These are phyloP conservation scores for Beris morrisii DNA, from an alignment of 2,888 invertebrate species.

Conservation along the genomic window DNA sequence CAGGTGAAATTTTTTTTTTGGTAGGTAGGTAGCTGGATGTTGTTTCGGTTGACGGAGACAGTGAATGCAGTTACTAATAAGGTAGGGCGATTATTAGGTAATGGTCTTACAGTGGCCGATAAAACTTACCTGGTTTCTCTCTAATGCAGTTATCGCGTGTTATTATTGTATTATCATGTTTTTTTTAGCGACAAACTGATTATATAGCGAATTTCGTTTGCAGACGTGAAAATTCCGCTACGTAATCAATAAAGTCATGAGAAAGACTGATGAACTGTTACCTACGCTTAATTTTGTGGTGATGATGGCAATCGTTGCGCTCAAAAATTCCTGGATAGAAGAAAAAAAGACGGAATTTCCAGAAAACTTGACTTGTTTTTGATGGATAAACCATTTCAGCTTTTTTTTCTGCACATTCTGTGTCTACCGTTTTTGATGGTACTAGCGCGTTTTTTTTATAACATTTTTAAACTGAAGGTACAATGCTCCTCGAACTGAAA, in stretches of 20 bases:
- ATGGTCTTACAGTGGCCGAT: neutral
- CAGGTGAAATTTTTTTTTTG: slow-evolving; percentile 6
- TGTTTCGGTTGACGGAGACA: neutral
- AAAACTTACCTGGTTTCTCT: slow-evolving; percentile 3
- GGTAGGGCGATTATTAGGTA: slow-evolving; percentile 26
- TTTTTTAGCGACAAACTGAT: neutral
- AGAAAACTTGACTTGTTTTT: slow-evolving; percentile 1
- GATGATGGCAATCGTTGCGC: too few species aligned
- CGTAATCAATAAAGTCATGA: neutral
- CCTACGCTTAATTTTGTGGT: too few species aligned
- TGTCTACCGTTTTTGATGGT: too few species aligned
- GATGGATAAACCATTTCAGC: slow-evolving; percentile 14
- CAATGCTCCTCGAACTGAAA: too few species aligned
- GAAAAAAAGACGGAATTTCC: slow-evolving; percentile 22
- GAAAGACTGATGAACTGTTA: too few species aligned
- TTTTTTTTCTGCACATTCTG: neutral
- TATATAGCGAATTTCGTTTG: slow-evolving; percentile 2
- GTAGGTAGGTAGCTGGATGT: neutral
- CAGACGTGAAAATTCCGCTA: slow-evolving; percentile 6
- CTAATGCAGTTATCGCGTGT: slow-evolving; percentile 1
- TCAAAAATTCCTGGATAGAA: slow-evolving; percentile 15
- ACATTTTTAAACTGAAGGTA: too few species aligned
- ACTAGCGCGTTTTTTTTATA: too few species aligned
- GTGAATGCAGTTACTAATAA: slow-evolving; percentile 6
- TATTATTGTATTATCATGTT: slow-evolving; percentile 5